A percentile compares a stretch with the other conserved stretches of the same genome.
These are phyloP conservation scores for Hipposideros armiger DNA, from an alignment of 2,113 vertebrate species.

Conservation along the genomic window DNA sequence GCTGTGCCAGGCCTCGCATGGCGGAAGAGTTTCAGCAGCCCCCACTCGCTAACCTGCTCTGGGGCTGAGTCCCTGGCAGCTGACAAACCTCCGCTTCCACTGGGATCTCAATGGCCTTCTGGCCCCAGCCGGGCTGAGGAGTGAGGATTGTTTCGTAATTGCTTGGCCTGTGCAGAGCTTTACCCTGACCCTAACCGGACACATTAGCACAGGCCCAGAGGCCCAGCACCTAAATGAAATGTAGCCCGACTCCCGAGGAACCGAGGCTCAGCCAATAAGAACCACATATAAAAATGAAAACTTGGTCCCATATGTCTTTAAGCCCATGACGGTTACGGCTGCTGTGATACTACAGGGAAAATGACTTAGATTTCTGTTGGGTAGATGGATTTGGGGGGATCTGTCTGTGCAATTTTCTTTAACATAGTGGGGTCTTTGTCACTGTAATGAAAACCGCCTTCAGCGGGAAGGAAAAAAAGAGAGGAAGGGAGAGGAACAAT, in stretches of 20 bases:
- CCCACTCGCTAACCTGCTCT: not conserved
- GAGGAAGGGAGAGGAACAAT: slow-evolving; percentile 40
- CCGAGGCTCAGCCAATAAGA: slow-evolving; percentile 67
- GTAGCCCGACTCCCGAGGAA: slow-evolving; percentile 39
- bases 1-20: fast-evolving
- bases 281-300: slow-evolving; percentile 79
- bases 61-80: not conserved
- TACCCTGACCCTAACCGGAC: slow-evolving; percentile 67
- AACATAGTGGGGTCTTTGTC: slow-evolving; percentile 74
- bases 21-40: not conserved
- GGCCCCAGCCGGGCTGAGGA: not conserved
- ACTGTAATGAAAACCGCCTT: slow-evolving; percentile 79
- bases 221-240: slow-evolving; percentile 78
- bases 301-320: slow-evolving; percentile 79
- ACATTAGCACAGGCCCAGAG: slow-evolving; percentile 63
- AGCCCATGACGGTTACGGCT: slow-evolving; percentile 78
- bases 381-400: slow-evolving; percentile 75
- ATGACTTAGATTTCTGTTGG: slow-evolving; percentile 74
- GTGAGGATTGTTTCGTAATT: slow-evolving; percentile 67
- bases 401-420: slow-evolving; percentile 81
- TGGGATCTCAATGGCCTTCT: not conserved
- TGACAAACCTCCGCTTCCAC: not conserved
- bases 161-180: slow-evolving; percentile 64
- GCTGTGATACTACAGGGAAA: slow-evolving; percentile 76
- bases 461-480: slow-evolving; percentile 35